Base-by-base conservation (phyloP, 2,797 vertebrate species). In the Sylvilagus floridanus region DNA sequence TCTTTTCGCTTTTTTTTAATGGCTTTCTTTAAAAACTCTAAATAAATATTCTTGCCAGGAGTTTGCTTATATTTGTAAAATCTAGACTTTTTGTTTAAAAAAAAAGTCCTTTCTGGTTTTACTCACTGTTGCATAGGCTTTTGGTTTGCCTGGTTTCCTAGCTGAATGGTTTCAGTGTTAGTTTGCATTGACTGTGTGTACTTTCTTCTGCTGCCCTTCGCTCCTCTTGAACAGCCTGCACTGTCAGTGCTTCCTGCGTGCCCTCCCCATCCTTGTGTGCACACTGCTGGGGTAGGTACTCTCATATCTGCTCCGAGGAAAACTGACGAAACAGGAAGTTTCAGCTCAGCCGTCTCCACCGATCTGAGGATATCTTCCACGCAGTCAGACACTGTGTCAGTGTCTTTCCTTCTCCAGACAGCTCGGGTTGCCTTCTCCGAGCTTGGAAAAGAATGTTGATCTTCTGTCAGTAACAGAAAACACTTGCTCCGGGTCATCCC, bases 241-340 rank as follows among this genome's bases (percentile, higher is more conserved):
- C 0, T 10, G 30, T 14, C 16, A 3, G 1, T 10, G 4, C 14
- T 12, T 50, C 76, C 2, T 2, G 3, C 30, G 11, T 47, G 42
- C 2, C 2, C 30, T 54, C 1, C 4, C 32, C 69, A 52, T 42
- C 5, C 26, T 22, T 0, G 3, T 7, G 13, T 35, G 24, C 19
- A 8, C 2, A 12, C 19, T 37, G 13, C 10, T 5, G 5, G 0
- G 11, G 1, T 0, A 0, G 2, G 22, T 9, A 37, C 6, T 5
- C 2, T 4, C 9, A 6, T 0, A 17, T 6, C 83, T 5, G 19
- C 62, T 84, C 35, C 72, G 26, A 2, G 8, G 19, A 24, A n/a
- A 22, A 0, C 42, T 47, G 42, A 47, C 8, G 42, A 47, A 9
- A 47, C 42, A 47, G 42, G 1, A 8, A 12, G 2, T 52, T 2